Evolutionary conservation across 2,888 invertebrate species (phyloP).

Genomic region (Bibio marci): DNA sequence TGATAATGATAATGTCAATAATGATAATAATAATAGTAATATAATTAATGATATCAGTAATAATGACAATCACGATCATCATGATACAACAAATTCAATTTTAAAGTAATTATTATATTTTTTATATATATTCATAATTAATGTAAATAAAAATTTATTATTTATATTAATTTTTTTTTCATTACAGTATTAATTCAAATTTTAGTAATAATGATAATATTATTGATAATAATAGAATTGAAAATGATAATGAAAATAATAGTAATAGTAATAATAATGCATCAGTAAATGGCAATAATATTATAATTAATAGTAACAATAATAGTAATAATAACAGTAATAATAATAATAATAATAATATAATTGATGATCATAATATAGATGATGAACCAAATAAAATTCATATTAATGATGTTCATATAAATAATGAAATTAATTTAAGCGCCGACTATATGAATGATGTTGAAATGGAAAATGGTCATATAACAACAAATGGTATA

Average conservation of each 20-base stretch:
- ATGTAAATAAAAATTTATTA: not conserved
- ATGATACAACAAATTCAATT: no score
- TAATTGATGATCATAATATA: conserved; percentile 1
- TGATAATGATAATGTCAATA: conserved; percentile 8
- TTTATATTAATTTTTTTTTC: not conserved
- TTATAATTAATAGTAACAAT: conserved; percentile 12
- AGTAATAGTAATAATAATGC: conserved; percentile 12
- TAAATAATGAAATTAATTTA: conserved; percentile 18
- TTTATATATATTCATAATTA: not conserved
- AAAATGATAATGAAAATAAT: not conserved
- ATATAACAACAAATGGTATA: conserved; percentile 22
- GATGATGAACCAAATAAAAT: conserved; percentile 25
- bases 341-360: conserved; percentile 3
- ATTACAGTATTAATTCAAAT: conserved; percentile 17
- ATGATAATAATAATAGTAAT: conserved; percentile 3
- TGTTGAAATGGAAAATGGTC: conserved; percentile 31
- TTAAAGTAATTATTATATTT: no score
- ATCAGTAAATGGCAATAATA: not conserved
- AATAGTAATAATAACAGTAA: conserved; percentile 8
- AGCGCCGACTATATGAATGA: conserved; percentile 22
- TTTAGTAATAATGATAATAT: conserved; percentile 19
- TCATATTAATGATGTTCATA: conserved; percentile 9
- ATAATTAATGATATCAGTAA: conserved; percentile 1
- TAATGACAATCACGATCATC: conserved; percentile 39
- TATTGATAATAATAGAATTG: no score